Conservation (phyloP, 1,140 invertebrate species). For the Drosophila sp. region DNA sequence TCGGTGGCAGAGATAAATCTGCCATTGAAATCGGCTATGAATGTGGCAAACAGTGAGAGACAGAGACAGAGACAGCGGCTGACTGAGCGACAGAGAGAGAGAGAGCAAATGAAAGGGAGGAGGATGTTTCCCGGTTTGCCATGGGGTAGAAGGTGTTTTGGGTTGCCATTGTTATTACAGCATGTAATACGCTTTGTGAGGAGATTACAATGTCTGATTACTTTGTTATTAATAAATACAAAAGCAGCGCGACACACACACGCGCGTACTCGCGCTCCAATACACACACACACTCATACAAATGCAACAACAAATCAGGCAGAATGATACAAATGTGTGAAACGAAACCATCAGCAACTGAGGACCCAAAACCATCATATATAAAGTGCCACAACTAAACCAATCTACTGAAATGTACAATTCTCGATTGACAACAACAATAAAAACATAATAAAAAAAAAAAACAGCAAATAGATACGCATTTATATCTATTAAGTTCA, state of each 20-base stretch:
- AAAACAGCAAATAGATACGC: neutral
- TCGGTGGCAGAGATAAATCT: slow-evolving; percentile 47
- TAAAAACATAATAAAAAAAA: neutral
- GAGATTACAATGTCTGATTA: slow-evolving; percentile 80
- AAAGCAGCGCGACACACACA: slow-evolving; percentile 61
- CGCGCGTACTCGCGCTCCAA: neutral
- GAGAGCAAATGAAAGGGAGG: neutral
- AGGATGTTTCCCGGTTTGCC: slow-evolving; percentile 24
- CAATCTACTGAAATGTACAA: neutral
- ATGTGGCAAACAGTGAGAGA: slow-evolving; percentile 18
- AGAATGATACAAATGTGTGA: slow-evolving; percentile 10
- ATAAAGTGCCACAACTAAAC: slow-evolving; percentile 1
- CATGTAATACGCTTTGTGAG: slow-evolving; percentile 74
- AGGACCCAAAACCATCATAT: neutral
- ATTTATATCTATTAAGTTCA: neutral
- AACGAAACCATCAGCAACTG: neutral
- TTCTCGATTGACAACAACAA: neutral
- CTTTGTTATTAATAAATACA: slow-evolving; percentile 81
- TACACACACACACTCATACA: slow-evolving; percentile 25
- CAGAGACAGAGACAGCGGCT: neutral
- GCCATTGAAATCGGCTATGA: slow-evolving; percentile 47
- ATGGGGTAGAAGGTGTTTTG: neutral
- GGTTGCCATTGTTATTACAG: slow-evolving; percentile 74
- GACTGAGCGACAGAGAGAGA: neutral
- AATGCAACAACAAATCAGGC: slow-evolving; percentile 7